Evolutionary conservation across 2,888 invertebrate genomes (phyloP).

Genomic region (Andrena praecox): DNA sequence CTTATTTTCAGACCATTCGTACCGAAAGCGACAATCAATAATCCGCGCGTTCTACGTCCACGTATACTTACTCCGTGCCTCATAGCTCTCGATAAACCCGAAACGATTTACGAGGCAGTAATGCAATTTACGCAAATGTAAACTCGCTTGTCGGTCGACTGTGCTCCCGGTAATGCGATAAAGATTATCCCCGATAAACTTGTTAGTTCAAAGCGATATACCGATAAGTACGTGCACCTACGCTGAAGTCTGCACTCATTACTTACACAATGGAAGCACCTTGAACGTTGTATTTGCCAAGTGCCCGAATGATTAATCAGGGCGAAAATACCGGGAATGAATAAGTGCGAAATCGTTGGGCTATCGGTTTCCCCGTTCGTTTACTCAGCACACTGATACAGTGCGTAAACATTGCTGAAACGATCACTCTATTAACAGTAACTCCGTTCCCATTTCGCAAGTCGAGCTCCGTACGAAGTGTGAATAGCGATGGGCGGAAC

Average conservation of each 20-base stretch:
- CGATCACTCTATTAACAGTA: background rate
- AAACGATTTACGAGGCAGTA: conserved; percentile 41
- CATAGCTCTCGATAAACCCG: background rate
- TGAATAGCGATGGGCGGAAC: background rate
- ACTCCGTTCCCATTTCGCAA: background rate
- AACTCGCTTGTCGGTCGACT: background rate
- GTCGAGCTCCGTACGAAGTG: background rate
- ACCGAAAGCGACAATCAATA: background rate
- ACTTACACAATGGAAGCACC: background rate
- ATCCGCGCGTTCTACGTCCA: background rate
- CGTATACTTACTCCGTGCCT: background rate
- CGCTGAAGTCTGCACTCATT: too few relatives aligned
- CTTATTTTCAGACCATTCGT: background rate
- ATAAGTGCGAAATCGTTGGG: too few relatives aligned
- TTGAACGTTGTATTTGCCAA: too few relatives aligned
- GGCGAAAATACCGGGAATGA: too few relatives aligned
- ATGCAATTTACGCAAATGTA: conserved; percentile 31
- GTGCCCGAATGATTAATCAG: too few relatives aligned
- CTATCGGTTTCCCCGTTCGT: too few relatives aligned
- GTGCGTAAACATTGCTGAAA: background rate
- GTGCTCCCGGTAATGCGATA: conserved; percentile 26
- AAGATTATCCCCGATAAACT: conserved; percentile 38
- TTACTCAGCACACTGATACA: too few relatives aligned
- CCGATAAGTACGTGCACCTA: background rate
- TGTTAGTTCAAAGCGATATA: conserved; percentile 23